Evolutionary conservation across 2,888 invertebrate species (phyloP).

Genomic region (Hanleya hanleyi): DNA sequence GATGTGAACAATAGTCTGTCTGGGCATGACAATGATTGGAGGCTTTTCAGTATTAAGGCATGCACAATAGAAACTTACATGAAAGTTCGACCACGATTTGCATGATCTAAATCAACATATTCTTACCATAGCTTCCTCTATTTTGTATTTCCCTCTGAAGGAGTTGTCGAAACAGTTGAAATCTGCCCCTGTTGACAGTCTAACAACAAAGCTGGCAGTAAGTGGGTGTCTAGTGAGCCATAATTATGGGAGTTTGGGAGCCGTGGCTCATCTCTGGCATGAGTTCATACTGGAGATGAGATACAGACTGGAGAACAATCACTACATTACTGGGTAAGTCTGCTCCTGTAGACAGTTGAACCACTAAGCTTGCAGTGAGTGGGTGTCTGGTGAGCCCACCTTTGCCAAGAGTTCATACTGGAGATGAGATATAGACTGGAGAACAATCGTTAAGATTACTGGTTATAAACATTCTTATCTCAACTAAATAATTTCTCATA

Average conservation of each 20-base stretch:
- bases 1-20: too few relatives aligned
- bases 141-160: constrained; percentile 29
- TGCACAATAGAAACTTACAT: too few relatives aligned
- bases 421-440: constrained; percentile 95
- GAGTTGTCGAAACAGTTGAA: constrained; percentile 78
- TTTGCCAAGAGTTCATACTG: constrained; percentile 95
- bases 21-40: too few relatives aligned
- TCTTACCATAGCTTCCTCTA: too few relatives aligned
- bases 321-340: constrained; percentile 78
- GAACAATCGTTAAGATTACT: too few relatives aligned
- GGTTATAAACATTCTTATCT: too few relatives aligned
- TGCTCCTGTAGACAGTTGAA: constrained; percentile 84
- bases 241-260: constrained; percentile 77
- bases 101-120: too few relatives aligned
- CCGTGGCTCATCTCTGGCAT: constrained; percentile 93
- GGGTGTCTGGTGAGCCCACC: constrained; percentile 78
- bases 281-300: constrained; percentile 93
- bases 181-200: constrained; percentile 84
- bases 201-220: constrained; percentile 87
- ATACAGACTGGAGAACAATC: constrained; percentile 85
- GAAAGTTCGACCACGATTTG: too few relatives aligned
- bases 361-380: constrained; percentile 86
- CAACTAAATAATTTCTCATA: too few relatives aligned
- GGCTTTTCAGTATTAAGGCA: too few relatives aligned
- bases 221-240: constrained; percentile 75